A percentile compares a stretch with the other conserved stretches of the same genome.
These are phyloP conservation scores for Steinernema khuongi DNA, from an alignment of 1,140 invertebrate genomes.

Conservation along the genomic window DNA sequence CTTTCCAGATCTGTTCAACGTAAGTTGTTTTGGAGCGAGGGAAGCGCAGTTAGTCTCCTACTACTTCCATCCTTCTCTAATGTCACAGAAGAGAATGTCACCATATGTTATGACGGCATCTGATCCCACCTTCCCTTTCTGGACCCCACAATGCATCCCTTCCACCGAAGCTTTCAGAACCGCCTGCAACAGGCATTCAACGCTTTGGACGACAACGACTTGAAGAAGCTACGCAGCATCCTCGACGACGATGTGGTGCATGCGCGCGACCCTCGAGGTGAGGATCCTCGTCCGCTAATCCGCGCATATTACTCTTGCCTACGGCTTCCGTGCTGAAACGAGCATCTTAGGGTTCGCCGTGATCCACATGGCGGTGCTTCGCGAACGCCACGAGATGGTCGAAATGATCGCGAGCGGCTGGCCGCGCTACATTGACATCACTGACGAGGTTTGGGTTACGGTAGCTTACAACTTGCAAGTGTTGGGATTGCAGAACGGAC, in stretches of 20 bases:
- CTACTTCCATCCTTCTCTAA: no score
- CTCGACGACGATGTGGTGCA: slow-evolving; percentile 46
- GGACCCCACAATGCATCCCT: no score
- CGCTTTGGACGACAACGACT: slow-evolving; percentile 51
- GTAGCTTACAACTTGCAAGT: background rate
- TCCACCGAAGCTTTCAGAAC: slow-evolving; percentile 46
- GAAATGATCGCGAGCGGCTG: slow-evolving; percentile 35
- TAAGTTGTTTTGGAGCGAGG: no score
- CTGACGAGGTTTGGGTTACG: background rate
- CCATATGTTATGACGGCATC: no score
- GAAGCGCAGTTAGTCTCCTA: no score
- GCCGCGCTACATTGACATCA: slow-evolving; percentile 41
- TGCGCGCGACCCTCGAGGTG: slow-evolving; percentile 49
- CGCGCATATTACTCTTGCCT: background rate
- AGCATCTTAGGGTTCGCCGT: slow-evolving; percentile 44
- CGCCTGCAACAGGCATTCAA: slow-evolving; percentile 38
- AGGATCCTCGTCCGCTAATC: background rate
- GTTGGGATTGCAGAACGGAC: slow-evolving; percentile 37
- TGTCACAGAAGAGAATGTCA: no score
- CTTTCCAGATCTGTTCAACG: no score
- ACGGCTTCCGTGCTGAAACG: background rate
- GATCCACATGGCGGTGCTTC: slow-evolving; percentile 51
- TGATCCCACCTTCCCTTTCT: no score
- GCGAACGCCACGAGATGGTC: slow-evolving; percentile 54
- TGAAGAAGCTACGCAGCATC: slow-evolving; percentile 27